Conservation (phyloP, 2,113 vertebrate species). For the Ifrita kowaldi region DNA sequence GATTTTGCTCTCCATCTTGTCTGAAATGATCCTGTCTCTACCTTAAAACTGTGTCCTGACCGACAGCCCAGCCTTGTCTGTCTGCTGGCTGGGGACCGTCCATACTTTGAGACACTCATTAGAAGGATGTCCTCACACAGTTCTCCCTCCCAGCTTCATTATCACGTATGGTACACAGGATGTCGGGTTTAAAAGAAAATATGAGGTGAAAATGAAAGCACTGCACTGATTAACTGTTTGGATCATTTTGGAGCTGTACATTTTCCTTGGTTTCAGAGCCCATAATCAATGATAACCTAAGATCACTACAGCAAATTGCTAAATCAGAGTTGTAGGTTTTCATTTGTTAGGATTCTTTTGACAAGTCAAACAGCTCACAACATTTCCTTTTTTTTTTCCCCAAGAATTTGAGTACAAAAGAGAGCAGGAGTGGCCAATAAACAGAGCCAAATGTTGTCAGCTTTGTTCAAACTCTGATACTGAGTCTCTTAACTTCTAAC, state of each 20-base stretch:
- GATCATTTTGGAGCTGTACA: neutral
- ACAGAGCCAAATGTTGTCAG: neutral
- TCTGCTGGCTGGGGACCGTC: neutral
- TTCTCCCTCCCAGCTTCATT: neutral
- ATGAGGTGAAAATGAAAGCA: neutral
- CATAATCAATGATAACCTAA: neutral
- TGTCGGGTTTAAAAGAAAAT: neutral
- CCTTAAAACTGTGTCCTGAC: neutral
- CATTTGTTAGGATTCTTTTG: neutral
- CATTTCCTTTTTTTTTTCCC: neutral
- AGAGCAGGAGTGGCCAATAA: neutral
- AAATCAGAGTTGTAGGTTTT: neutral
- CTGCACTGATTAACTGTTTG: neutral
- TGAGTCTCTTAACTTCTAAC: neutral
- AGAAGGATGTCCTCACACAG: neutral
- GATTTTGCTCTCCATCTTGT: neutral
- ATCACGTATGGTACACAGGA: neutral
- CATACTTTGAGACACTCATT: neutral
- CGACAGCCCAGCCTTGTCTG: neutral
- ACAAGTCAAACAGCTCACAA: neutral
- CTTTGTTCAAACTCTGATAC: neutral
- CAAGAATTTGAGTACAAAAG: neutral
- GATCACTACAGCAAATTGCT: neutral
- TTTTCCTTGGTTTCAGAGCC: neutral
- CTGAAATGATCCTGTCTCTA: neutral